Evolutionary conservation across 2,888 invertebrate genomes (phyloP).

Genomic region (Doris montereyensis): DNA sequence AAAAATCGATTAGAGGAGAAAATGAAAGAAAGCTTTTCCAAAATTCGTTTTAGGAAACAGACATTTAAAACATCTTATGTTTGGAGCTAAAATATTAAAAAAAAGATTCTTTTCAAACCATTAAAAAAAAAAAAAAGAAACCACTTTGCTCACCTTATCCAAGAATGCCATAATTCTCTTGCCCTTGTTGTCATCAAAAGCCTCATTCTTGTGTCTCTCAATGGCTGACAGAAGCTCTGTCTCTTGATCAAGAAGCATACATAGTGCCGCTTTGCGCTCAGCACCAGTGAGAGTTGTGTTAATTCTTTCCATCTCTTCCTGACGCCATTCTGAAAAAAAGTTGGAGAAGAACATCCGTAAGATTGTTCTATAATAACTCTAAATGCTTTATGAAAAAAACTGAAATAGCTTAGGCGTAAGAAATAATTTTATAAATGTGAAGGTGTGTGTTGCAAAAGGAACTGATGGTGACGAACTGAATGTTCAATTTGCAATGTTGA

Average conservation of each 20-base stretch:
- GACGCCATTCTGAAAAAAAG: slow-evolving; percentile 72
- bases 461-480: too few relatives aligned
- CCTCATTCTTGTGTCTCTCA: slow-evolving; percentile 71
- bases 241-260: slow-evolving; percentile 73
- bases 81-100: not conserved
- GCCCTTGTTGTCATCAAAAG: slow-evolving; percentile 66
- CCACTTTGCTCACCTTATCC: slow-evolving; percentile 67
- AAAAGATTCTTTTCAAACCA: not conserved
- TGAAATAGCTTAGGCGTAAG: too few relatives aligned
- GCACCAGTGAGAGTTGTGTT: slow-evolving; percentile 69
- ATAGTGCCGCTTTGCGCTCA: slow-evolving; percentile 73
- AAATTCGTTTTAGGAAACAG: too few relatives aligned
- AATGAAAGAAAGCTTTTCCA: too few relatives aligned
- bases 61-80: not conserved
- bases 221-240: slow-evolving; percentile 73
- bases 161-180: slow-evolving; percentile 68
- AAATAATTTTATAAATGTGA: not conserved
- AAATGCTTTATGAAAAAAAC: too few relatives aligned
- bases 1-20: too few relatives aligned
- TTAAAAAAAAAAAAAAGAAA: not conserved
- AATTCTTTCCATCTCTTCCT: slow-evolving; percentile 70
- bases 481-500: too few relatives aligned
- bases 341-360: too few relatives aligned
- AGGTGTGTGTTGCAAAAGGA: too few relatives aligned
- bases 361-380: too few relatives aligned